Conservation (phyloP, 2,888 invertebrate species). For the Tipula lateralis region DNA sequence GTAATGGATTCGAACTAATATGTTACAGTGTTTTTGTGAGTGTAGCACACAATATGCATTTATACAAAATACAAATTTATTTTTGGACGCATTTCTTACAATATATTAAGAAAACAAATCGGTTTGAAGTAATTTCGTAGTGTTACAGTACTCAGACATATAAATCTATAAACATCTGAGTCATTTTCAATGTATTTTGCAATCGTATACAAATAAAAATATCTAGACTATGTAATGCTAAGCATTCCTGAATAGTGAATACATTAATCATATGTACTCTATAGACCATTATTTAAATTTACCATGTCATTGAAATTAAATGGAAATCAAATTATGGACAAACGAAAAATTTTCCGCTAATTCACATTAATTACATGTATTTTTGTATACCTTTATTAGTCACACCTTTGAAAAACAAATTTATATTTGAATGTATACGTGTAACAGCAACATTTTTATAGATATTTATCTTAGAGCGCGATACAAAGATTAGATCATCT, state of each 20-base stretch:
- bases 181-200: not conserved
- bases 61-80: not conserved
- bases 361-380: not conserved
- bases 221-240: not conserved
- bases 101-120: not conserved
- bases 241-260: not conserved
- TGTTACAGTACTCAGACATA: not conserved
- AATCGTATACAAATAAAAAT: not conserved
- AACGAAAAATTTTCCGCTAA: not conserved
- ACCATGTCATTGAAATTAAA: slow-evolving; percentile 9
- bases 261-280: not conserved
- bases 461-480: not conserved
- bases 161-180: not conserved
- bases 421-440: not conserved
- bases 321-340: not conserved
- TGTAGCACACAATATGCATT: not conserved
- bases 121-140: not conserved
- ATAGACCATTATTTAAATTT: not conserved
- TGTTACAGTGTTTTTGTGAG: not conserved
- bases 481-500: not conserved
- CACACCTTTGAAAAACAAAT: not conserved
- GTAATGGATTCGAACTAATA: not conserved
- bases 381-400: not conserved
- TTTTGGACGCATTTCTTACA: not conserved
- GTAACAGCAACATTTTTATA: not conserved